Percentiles rank a stretch among this genome's conserved stretches.
These are phyloP conservation scores for Euphonia xanthogaster DNA, from an alignment of 2,797 vertebrate species.

Conservation along the genomic window DNA sequence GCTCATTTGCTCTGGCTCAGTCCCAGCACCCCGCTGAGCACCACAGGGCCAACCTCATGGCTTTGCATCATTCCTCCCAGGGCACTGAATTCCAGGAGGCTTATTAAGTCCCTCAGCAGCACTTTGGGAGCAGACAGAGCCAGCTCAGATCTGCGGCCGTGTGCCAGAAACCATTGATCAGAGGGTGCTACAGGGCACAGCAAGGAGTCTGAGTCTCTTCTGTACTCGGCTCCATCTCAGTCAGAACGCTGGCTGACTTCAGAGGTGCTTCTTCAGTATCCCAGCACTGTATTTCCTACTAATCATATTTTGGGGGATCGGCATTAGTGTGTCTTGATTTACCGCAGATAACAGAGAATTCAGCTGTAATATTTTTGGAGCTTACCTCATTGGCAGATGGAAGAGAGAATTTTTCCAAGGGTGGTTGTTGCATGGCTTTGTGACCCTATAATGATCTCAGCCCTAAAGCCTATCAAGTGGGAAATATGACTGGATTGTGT, in stretches of 20 bases:
- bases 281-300: neutral
- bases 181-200: neutral
- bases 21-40: neutral
- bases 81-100: constrained; percentile 12
- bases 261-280: neutral
- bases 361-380: neutral
- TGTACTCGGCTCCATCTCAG: neutral
- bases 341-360: neutral
- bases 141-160: neutral
- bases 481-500: neutral
- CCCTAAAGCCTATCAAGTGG: neutral
- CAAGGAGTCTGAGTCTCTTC: neutral
- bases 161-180: constrained; percentile 2
- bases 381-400: neutral
- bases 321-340: neutral
- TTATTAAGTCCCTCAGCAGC: constrained; percentile 43
- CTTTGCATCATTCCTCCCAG: neutral
- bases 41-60: neutral
- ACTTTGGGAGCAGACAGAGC: neutral
- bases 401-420: neutral
- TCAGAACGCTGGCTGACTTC: neutral
- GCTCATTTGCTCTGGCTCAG: constrained; percentile 6
- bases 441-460: neutral
- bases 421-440: neutral
- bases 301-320: neutral